Evolutionary conservation across 2,113 vertebrate genomes (phyloP).

Genomic region (Willisornis vidua): DNA sequence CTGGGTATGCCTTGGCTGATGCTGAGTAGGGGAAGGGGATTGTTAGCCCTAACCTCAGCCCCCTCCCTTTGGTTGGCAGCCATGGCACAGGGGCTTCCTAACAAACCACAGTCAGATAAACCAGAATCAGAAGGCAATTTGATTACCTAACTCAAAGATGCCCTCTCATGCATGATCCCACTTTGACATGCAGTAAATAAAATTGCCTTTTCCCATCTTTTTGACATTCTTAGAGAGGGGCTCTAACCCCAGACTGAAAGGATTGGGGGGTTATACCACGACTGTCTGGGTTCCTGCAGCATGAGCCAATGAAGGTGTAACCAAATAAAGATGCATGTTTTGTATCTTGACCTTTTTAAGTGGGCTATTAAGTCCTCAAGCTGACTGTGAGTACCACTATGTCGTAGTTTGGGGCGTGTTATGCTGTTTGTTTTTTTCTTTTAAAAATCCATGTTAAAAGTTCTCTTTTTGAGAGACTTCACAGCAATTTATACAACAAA

Average conservation of each 20-base stretch:
- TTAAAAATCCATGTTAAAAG: background rate
- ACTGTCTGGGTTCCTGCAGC: background rate
- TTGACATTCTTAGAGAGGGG: rapidly evolving
- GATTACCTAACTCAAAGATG: background rate
- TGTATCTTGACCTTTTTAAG: background rate
- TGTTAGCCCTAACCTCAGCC: background rate
- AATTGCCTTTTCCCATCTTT: rapidly evolving
- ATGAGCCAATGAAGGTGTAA: background rate
- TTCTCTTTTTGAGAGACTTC: background rate
- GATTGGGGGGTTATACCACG: background rate
- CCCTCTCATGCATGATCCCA: background rate
- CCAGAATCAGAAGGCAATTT: background rate
- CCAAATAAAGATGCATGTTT: background rate
- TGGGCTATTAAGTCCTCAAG: background rate
- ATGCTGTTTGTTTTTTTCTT: background rate
- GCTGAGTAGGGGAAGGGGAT: background rate
- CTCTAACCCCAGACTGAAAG: background rate
- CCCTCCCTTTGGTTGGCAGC: background rate
- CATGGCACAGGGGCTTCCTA: background rate
- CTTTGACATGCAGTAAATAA: background rate
- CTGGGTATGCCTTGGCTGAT: background rate
- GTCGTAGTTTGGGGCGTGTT: background rate
- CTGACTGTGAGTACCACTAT: background rate
- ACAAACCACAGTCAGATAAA: background rate
- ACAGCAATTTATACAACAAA: background rate